Evolutionary conservation across 2,888 invertebrate genomes (phyloP), one percentile per base, ranked within the genome.

Genomic region (Sycophila texana): DNA sequence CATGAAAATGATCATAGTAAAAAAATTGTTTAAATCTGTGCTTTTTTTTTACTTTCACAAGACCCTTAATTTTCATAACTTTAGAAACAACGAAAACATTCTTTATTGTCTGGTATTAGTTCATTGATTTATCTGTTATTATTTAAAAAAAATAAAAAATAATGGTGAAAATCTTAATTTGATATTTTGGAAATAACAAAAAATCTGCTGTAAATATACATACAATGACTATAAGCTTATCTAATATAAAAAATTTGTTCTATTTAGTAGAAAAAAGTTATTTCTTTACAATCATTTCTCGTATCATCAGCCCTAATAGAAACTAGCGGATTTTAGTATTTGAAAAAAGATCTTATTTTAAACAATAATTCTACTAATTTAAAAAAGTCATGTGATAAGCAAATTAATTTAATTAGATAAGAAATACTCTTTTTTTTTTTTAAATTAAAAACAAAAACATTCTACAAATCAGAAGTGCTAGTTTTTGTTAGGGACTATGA

Each of bases 201-300:
- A 74, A 75, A 73, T 80, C 71, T 74, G 74, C 80, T 82, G 82
- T 80, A 78, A 82, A 26, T 80, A 74, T n/a, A n/a, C n/a, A n/a
- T 76, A 82, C 73, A 82, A 82, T 82, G 80, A 82, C 79, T 78
- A 78, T 55, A 77, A 82, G 75, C 77, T 82, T 80, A 75, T 81
- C 77, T 80, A 82, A 82, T 80, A 80, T 72, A 74, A 70, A 82
- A 74, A 73, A 39, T 20, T 73, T 80, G 53, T 77, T 82, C 60
- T 70, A 78, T 80, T 80, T 82, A 77, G n/a, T 73, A 76, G 2
- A 58, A 4, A 18, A 39, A 63, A 22, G 51, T 47, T 68, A 68
- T 73, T 13, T 4, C 57, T 47, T 70, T 51, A 71, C 53, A 57
- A 68, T 26, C 58, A 67, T 60, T 14, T 39, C 2, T 39, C 1